A percentile compares a stretch with the other conserved stretches of the same genome.
These are phyloP conservation scores for Channa argus DNA, from an alignment of 2,113 vertebrate genomes.

Conservation along the genomic window DNA sequence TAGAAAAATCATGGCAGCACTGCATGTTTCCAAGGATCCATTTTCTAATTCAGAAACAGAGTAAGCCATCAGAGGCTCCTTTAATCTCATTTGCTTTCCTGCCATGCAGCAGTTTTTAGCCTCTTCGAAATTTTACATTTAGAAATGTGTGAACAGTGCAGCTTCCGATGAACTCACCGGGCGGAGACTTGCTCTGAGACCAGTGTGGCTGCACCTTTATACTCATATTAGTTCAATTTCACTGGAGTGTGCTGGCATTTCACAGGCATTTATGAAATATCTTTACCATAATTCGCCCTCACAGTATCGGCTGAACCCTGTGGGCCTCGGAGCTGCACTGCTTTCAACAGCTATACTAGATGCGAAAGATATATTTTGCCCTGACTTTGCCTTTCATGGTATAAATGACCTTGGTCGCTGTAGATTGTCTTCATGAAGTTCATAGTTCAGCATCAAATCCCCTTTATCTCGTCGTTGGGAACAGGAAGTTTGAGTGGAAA, in stretches of 20 bases:
- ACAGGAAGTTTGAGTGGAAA: conserved; percentile 65
- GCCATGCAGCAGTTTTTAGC: conserved; percentile 1
- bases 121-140: background rate
- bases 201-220: no score
- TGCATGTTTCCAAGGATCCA: background rate
- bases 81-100: background rate
- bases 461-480: conserved; percentile 41
- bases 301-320: background rate
- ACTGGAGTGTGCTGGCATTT: no score
- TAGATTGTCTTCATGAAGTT: background rate
- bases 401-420: conserved; percentile 12
- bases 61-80: background rate
- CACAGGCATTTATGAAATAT: background rate
- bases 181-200: no score
- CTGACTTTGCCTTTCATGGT: conserved; percentile 3
- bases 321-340: background rate
- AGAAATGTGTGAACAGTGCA: background rate
- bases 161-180: no score
- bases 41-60: background rate
- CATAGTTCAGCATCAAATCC: conserved; percentile 15
- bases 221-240: no score
- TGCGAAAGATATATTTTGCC: background rate
- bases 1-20: background rate
- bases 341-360: conserved; percentile 13
- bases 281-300: background rate